Evolutionary conservation across 1,140 invertebrate genomes (phyloP).

Genomic region (Linepithema humile): DNA sequence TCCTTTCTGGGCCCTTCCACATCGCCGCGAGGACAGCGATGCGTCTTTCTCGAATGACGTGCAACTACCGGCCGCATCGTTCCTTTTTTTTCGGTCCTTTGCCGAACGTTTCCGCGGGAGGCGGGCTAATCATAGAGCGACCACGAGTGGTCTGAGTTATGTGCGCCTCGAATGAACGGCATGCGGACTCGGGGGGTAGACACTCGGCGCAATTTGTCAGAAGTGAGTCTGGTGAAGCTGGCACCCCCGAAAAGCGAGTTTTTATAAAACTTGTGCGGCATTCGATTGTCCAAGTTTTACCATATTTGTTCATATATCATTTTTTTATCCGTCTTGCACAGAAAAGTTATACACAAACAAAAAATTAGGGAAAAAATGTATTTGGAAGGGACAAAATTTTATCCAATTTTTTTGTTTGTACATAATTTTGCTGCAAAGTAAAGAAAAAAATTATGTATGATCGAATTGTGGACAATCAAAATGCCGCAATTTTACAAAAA

Average conservation of each 20-base stretch:
- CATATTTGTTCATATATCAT: too few species aligned
- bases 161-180: constrained; percentile 39
- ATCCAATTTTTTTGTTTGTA: too few species aligned
- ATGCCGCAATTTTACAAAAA: too few species aligned
- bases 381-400: too few species aligned
- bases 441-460: too few species aligned
- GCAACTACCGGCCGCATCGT: constrained; percentile 67
- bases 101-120: constrained; percentile 51
- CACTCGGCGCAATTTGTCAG: constrained; percentile 25
- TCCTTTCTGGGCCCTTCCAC: constrained; percentile 33
- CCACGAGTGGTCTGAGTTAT: constrained; percentile 57
- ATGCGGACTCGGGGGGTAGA: neutral
- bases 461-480: too few species aligned
- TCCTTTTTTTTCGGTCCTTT: constrained; percentile 19
- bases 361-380: too few species aligned
- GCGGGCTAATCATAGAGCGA: constrained; percentile 72
- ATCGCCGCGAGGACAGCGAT: constrained; percentile 61
- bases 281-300: too few species aligned
- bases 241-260: neutral
- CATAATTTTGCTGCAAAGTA: too few species aligned
- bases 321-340: too few species aligned
- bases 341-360: too few species aligned
- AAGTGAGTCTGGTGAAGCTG: neutral
- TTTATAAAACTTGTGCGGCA: too few species aligned
- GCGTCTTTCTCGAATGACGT: constrained; percentile 71